Base-by-base conservation (phyloP, 2,888 invertebrate genomes). In the Stenichneumon culpator region DNA sequence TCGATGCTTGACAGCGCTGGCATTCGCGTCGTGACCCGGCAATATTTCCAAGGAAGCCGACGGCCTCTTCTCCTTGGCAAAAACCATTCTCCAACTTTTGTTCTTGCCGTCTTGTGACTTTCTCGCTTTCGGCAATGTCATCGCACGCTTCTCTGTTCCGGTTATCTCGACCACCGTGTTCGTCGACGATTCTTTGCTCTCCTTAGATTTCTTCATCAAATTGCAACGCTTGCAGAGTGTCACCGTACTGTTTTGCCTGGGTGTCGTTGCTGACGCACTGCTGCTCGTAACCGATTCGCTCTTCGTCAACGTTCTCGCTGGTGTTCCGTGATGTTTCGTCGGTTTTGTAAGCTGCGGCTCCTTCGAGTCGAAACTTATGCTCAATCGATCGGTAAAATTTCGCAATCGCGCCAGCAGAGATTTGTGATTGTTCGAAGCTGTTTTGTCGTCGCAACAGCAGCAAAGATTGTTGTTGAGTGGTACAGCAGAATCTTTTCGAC, bases 311-410 rank as follows among this genome's bases (percentile, higher is more conserved):
- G 79, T 86, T 79, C 92, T 93, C 11, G 87, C 44, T 3, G 73
- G 50, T 16, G 82, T 65, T 14, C 83, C 52, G 47, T 89, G 90
- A 70, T 92, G 92, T 54, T 86, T 88, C 28, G 89, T 69, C 9
- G 84, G 73, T 68, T 91, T 92, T 3, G 89, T 82, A n/a, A 87
- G 75, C 2, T 91, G 90, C 6, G 93, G 87, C 19, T 95, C 95
- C 86, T 93, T 94, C 28, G 93, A 92, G 75, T 95, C 95, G 84
- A 95, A 93, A 60, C 95, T 95, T 81, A 95, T 93, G 82, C 94
- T 94, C 84, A 95, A 91, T 25, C 95, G 93, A 89, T 95, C 95
- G 3, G 95, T 95, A 83, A 95, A 94, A 75, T 95, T 95, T 50
- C 95, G 94, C 80, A 95, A 92, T 25, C 95, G 94, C 16, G 95